Evolutionary conservation across 2,888 invertebrate species (phyloP).

Genomic region (Phasia obesa): DNA sequence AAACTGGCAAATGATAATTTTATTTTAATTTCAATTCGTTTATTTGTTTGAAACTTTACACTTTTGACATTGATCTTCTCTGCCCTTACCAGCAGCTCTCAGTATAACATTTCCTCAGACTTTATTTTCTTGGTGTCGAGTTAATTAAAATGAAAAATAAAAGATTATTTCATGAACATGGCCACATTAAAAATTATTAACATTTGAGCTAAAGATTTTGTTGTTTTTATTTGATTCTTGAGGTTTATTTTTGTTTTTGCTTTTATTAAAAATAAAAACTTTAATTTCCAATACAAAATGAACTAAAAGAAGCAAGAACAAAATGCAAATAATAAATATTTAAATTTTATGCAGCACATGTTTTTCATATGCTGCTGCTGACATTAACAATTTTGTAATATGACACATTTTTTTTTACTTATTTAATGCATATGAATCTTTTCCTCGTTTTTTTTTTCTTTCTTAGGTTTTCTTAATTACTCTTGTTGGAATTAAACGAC

Average conservation of each 20-base stretch:
- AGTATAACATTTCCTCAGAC: slow-evolving; percentile 22
- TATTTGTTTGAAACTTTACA: slow-evolving; percentile 32
- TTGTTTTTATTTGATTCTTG: neutral
- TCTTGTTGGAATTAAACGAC: slow-evolving; percentile 7
- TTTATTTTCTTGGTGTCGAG: slow-evolving; percentile 13
- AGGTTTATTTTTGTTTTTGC: neutral
- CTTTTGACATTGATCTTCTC: slow-evolving; percentile 51
- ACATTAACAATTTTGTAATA: slow-evolving; percentile 49
- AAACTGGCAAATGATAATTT: neutral
- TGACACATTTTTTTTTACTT: slow-evolving; percentile 40
- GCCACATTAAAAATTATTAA: neutral
- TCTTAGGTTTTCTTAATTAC: neutral
- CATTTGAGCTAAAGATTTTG: neutral
- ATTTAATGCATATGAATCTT: neutral
- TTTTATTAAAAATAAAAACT: neutral
- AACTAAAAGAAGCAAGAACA: neutral
- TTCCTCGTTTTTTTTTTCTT: neutral
- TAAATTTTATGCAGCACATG: slow-evolving; percentile 30
- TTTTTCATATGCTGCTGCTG: slow-evolving; percentile 31
- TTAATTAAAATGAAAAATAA: slow-evolving; percentile 27
- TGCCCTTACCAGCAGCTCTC: neutral
- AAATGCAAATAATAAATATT: slow-evolving; percentile 15
- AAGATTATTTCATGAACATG: slow-evolving; percentile 27
- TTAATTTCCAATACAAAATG: slow-evolving; percentile 26
- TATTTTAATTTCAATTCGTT: slow-evolving; percentile 8